A percentile compares a stretch with the other conserved stretches of the same genome.
phyloP scores from a whole-genome alignment of 2,797 vertebrate genomes.

The Galago senegalensis region DNA sequence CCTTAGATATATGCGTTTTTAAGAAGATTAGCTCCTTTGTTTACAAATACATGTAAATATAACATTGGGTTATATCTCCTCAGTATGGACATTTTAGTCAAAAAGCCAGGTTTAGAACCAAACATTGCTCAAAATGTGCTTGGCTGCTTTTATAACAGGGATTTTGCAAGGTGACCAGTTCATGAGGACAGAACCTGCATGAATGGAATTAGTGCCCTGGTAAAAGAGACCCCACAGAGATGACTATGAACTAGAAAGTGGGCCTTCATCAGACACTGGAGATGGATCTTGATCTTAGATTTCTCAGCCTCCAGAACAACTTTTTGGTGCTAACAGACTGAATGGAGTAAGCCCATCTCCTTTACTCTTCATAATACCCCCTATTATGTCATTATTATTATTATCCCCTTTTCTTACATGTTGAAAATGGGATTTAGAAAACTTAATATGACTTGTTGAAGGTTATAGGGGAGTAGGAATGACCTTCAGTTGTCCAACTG shows the following conservation, averaged over 20 bases:
- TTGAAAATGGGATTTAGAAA: conserved; percentile 4
- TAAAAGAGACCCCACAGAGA: background rate
- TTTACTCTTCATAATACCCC: background rate
- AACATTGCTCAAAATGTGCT: conserved; percentile 54
- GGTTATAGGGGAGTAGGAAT: background rate
- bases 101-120: conserved; percentile 44
- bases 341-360: background rate
- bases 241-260: background rate
- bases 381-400: background rate
- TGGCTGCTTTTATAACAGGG: conserved; percentile 47
- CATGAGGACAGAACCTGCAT: background rate
- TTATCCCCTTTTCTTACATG: background rate
- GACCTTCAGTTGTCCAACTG: background rate
- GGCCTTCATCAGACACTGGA: background rate
- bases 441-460: background rate
- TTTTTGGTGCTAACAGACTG: background rate
- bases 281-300: background rate
- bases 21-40: conserved; percentile 34
- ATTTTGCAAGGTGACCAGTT: background rate
- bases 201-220: background rate
- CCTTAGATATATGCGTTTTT: background rate
- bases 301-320: background rate
- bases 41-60: conserved; percentile 44
- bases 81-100: conserved; percentile 52
- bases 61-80: conserved; percentile 54